Evolutionary conservation across 2,888 invertebrate species (phyloP), one percentile per base, ranked within the genome.

Genomic region (Apotomis turbidana): DNA sequence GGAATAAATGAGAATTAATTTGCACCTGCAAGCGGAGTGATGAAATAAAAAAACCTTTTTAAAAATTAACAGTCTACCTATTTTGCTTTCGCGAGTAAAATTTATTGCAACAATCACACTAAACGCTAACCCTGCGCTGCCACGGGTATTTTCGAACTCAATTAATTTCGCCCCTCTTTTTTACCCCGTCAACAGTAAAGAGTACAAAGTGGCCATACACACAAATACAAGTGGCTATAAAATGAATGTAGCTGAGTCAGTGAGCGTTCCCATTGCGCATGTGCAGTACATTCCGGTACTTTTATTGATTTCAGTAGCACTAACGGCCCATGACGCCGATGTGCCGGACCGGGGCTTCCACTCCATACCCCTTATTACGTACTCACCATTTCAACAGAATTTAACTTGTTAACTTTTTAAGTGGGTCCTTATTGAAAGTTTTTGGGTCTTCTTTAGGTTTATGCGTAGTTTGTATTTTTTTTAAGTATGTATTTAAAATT

Each of bases 241-340:
- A 92, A 90, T 85, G 87, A 91, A 90, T 91, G 91, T 92, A 91
- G 93, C 93, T 91, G 91, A 92, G 84, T 93, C 93, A 90, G 91
- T 90, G 78, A 79, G 85, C 79, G 82, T 81, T 80, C 83, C 81
- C 79, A 87, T 78, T 86, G 93, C 94, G 94, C 94, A 93, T 94
- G 94, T 88, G 93, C 94, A 88, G 93, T 91, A 91, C 92, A 93
- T 94, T 94, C 93, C 87, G 90, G 91, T 88, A 93, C 94, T 95
- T 95, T 95, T 95, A 95, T 95, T 95, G 95, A 95, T 95, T 95
- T 94, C 95, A 94, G 95, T 95, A 94, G 95, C 94, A 94, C 94
- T 94, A 94, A 95, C 94, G 94, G 93, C 90, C 93, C 90, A 94
- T 93, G 91, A 90, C 89, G 84, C 87, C 91, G 91, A 90, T 91